Evolutionary conservation across 37 sponge, comb jelly and placozoan genomes (phyloP).

Genomic region (Cliona cf. orientalis): DNA sequence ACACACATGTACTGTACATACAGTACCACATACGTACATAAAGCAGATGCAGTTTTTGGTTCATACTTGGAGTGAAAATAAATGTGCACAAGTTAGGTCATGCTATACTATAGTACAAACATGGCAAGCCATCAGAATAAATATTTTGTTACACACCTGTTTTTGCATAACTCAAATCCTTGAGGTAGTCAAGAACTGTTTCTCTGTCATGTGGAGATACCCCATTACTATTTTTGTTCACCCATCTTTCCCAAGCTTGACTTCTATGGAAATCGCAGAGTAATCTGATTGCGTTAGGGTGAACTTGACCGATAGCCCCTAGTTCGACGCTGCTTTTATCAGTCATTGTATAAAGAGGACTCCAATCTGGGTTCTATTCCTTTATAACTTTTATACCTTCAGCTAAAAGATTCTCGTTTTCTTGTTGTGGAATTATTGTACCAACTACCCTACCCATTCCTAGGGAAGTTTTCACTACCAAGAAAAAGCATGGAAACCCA

Average conservation of each 20-base stretch:
- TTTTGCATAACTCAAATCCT: slow-evolving; percentile 2
- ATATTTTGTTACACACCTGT: slow-evolving; percentile 10
- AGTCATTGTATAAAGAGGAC: slow-evolving; percentile 35
- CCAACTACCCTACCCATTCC: slow-evolving; percentile 46
- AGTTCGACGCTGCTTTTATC: slow-evolving; percentile 39
- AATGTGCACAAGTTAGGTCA: too few relatives aligned
- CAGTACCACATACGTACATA: too few relatives aligned
- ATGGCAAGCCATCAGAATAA: too few relatives aligned
- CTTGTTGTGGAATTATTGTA: slow-evolving; percentile 49
- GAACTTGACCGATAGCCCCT: slow-evolving; percentile 9
- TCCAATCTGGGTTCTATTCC: slow-evolving; percentile 48
- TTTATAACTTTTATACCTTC: slow-evolving; percentile 17
- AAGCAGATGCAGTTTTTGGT: too few relatives aligned
- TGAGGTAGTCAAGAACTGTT: slow-evolving; percentile 6
- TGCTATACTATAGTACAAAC: too few relatives aligned
- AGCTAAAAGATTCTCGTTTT: slow-evolving; percentile 20
- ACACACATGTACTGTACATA: too few relatives aligned
- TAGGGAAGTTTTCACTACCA: slow-evolving; percentile 46
- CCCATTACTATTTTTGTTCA: slow-evolving; percentile 20
- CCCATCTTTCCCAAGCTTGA: slow-evolving; percentile 29
- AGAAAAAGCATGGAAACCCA: slow-evolving; percentile 61
- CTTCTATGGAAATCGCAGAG: slow-evolving; percentile 1
- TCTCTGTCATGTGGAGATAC: slow-evolving; percentile 13
- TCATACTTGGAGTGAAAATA: too few relatives aligned
- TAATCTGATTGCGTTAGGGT: neutral